phyloP scores from a whole-genome alignment of 2,113 vertebrate genomes.

The rabbit (Oryctolagus cuniculus) region mOryCun1.1 NC_091434.1:18270501-18271000 shows the following conservation, averaged over 20 bases:
- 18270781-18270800: background rate
- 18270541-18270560: too few species aligned
- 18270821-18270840: background rate
- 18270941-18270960: background rate
- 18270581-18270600: too few species aligned
- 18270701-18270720: background rate
- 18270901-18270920: background rate
- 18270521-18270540: too few species aligned
- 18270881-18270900: background rate
- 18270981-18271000: background rate
- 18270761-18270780: background rate
- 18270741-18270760: background rate
- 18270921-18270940: background rate
- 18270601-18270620: too few species aligned
- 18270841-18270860: background rate
- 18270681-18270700: background rate
- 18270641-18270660: background rate
- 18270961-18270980: background rate
- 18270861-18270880: background rate
- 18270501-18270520: too few species aligned
- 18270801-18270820: constrained; percentile 31
- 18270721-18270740: background rate
- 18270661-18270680: background rate
- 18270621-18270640: background rate
- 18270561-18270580: too few species aligned